Evolutionary conservation across 1,140 invertebrate genomes (phyloP), one percentile per base, ranked within the genome.

Genomic region (Bilobella aurantiaca): DNA sequence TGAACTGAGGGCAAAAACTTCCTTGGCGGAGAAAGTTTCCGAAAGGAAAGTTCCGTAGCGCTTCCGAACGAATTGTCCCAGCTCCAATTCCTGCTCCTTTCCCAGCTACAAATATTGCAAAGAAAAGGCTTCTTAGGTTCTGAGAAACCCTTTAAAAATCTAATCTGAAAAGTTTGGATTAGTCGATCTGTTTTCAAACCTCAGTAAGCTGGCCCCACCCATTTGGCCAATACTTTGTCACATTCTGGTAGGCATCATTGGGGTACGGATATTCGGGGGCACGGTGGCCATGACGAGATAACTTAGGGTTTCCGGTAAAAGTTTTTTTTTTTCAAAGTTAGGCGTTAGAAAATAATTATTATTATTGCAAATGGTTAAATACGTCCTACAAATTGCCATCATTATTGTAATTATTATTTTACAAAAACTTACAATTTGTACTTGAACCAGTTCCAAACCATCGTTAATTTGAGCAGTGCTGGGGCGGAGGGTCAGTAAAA

Each of bases 221-320:
- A 21, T 84, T 84, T 3, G 86, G 84, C 90, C 90, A 93, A 49
- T 79, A 77, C 16, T 42, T 49, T 12, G 81, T 82, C 61, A 79
- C 76, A 74, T 86, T 82, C 25, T 79, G 79, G 74, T 86, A 87
- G 1, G 87, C 87, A 79, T 93, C 90, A 27, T 78, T 88, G 0
- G 87, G 86, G 75, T 90, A 93, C 0, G 83, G 77, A 49, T 81
- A 74, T 1, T 88, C 76, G 0, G 90, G 89, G 27, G 87, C 88
- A 67, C 91, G 80, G 74, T 91, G 90, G 31, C 91, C 91, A 81
- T 95, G 91, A 62, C 90, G 80, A 75, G 79, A 89, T 23, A 90
- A 71, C 79, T 83, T 65, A 42, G 46, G 46, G 5, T 29, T 12
- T 5, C 8, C 18, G 28, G n/a, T 12, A 12, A 28, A 8, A 14